Evolutionary conservation across 2,113 vertebrate genomes (phyloP), one percentile per base, ranked within the genome.

Genomic region (Phrynosoma platyrhinos): DNA sequence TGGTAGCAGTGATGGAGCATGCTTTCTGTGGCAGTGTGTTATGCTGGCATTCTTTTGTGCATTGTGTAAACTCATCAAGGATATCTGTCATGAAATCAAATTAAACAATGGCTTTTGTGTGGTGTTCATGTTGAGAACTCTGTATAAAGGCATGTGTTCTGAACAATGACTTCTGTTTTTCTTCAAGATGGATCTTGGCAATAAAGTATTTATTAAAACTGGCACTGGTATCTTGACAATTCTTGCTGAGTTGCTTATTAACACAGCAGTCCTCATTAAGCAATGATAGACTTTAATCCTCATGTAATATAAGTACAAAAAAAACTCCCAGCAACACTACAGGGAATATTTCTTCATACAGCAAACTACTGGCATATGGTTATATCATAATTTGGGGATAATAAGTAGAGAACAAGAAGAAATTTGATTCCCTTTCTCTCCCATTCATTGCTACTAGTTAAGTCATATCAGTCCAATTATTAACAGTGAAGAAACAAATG

Each of bases 121-220:
- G 18, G 93, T 94, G 93, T 93, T 91, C 71, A 88, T 88, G 82
- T 88, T 92, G 89, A 92, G 91, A 23, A 94, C 74, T 88, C 91
- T 90, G 95, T 95, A 96, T 96, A 96, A 96, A 95, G 78, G 91
- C 94, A 95, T 95, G 96, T 71, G 89, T 91, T 96, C 88, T 88
- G 88, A 80, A 80, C 83, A 1, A 52, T 23, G 91, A 91, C 83
- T 94, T 90, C 77, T 93, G 91, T 94, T 94, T 82, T 88, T 69
- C n/a, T 83, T 88, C 47, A 40, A 77, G 23, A 30, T 69, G 21
- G 36, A 80, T n/a, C 36, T 42, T 55, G 32, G 42, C 42, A 42
- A 83, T 77, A 78, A 75, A 88, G 23, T 42, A 72, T 78, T 55
- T 72, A 81, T 87, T 74, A 32, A 81, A 87, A 74, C 21, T 53